These are phyloP conservation scores for Triops longicaudatus DNA, from an alignment of 1,140 invertebrate species.

Conservation along the genomic window DNA sequence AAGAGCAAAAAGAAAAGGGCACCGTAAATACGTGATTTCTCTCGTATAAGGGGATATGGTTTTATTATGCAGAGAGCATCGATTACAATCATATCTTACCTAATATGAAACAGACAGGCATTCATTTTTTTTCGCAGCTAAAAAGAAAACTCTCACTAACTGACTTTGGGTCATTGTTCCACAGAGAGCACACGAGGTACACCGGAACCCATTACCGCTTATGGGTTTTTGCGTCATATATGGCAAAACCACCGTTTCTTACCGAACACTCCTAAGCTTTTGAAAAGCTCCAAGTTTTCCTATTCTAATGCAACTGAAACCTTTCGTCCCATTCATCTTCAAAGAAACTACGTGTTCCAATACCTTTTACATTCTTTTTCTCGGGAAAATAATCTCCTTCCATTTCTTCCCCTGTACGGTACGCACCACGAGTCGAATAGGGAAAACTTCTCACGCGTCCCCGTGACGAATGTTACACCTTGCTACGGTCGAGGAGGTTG, in stretches of 20 bases:
- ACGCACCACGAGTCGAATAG: neutral
- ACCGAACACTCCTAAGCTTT: neutral
- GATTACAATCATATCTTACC: neutral
- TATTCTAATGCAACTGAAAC: neutral
- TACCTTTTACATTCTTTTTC: neutral
- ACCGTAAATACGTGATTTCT: neutral
- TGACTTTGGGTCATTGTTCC: neutral
- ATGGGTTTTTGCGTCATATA: conserved; percentile 7
- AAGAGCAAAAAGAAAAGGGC: neutral
- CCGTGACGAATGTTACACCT: conserved; percentile 8
- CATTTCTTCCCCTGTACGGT: neutral
- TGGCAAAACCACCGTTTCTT: neutral
- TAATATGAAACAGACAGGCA: neutral
- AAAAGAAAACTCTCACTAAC: neutral
- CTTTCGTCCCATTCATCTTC: conserved; percentile 1
- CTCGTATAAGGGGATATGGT: neutral
- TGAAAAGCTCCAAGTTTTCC: neutral
- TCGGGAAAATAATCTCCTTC: neutral
- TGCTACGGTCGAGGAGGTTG: neutral
- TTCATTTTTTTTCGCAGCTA: neutral
- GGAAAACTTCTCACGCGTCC: neutral
- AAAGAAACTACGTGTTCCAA: neutral
- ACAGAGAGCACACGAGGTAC: neutral
- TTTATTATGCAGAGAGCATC: neutral
- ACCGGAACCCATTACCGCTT: conserved; percentile 1